Base-by-base conservation (phyloP, 2,113 vertebrate genomes). In the Elachura formosa region DNA sequence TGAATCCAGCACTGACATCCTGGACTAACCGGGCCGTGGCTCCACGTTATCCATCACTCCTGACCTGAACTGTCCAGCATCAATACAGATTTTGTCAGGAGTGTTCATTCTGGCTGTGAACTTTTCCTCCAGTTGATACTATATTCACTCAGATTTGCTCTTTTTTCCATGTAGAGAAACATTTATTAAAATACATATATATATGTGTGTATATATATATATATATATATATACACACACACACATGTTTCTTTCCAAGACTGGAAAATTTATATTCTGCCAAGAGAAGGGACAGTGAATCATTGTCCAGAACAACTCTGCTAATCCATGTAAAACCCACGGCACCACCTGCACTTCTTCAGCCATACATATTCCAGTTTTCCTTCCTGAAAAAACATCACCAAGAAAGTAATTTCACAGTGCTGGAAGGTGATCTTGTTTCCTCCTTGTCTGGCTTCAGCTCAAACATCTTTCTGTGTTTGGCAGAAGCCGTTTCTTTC, bases 381-480 rank as follows among this genome's bases (percentile, higher is more conserved):
- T 64, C 61, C 96, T 95, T 93, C 96, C 95, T 93, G 94, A 93
- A 97, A 97, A 84, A 97, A 95, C 92, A 94, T 88, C 82, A 87
- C 95, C 91, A 96, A 79, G 25, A 59, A 89, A 92, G 92, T 94
- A 92, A 45, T 83, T 94, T 95, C 38, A 33, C 83, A 61, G 84
- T 73, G 84, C 88, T 93, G 36, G 90, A 91, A 96, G 96, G 95
- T 97, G 97, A 97, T 97, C 95, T 96, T 97, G 95, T 96, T 97
- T 97, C 96, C 94, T 93, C 95, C 96, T 95, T 92, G 95, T 87
- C 91, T 97, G 98, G 96, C 95, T 95, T 79, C 89, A 97, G 97
- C 93, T 97, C 97, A 97, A 96, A 97, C 95, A 97, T 95, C 94
- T 95, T 97, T 95, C 94, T 93, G 94, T 95, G 91, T 93, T 94